Base-by-base conservation (phyloP, 2,797 vertebrate species). In the Hippocampus kuda region DNA sequence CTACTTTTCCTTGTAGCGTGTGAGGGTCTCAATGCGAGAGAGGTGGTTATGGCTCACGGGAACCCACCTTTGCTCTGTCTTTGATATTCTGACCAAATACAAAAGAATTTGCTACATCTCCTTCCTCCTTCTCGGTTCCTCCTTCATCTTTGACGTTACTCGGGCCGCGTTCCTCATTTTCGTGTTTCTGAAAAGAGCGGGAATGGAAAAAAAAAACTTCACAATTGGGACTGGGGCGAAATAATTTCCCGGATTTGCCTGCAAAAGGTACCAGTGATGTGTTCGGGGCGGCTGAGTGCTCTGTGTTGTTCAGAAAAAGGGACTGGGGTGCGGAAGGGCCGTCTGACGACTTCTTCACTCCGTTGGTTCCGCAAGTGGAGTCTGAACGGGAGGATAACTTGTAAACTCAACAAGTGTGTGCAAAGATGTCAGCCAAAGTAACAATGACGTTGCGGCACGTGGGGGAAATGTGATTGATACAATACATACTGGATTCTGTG, bases 21-120 rank as follows among this genome's bases (percentile, higher is more conserved):
- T 34, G 5, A 5, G 34, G 34, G 34, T 38, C 1, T 8, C 34
- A 8, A 38, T 1, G 34, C 34, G 12, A 57, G 11, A 3, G 3
- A 57, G 12, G 24, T 6, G 56, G 24, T 57, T 30, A 27, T 3
- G 7, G 0, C 27, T 30, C 27, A 60, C 16, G 24, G 1, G 4
- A 65, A 65, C 63, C 44, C 44, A 98, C 97, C 94, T 99, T 98
- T 81, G 96, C 96, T 89, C 97, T 91, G 78, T 98, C 95, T 89
- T 95, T 92, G 81, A 99, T 91, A 89, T 99, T 99, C 74, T 98
- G 95, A 70, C 96, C 97, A 83, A 99, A 99, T 48, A 98, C 93
- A 75, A 98, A 99, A 0, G 92, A 92, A 68, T 88, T 84, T 75
- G 89, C 90, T 79, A 88, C 81, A 70, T 91, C 91, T 65, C 90